phyloP scores from a whole-genome alignment of 1,140 invertebrate genomes.

The Meloidogyne hapla region DNA sequence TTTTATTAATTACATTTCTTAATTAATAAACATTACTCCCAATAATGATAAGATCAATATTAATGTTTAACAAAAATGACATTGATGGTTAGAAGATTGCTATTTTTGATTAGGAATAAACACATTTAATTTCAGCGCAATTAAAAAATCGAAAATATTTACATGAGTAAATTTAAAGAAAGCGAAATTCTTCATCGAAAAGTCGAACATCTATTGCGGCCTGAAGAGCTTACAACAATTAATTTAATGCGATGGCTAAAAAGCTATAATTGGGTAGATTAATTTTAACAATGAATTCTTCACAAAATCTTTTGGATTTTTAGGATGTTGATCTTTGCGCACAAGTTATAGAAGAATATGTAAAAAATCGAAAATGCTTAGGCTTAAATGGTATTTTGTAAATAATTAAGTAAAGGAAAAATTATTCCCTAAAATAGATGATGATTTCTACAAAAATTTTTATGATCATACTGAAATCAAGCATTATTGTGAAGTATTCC shows the following conservation, averaged over 20 bases:
- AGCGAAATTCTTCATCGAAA: background rate
- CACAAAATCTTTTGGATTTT: background rate
- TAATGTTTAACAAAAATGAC: too few species aligned
- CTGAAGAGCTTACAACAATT: background rate
- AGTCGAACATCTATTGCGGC: background rate
- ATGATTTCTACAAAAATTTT: conserved; percentile 35
- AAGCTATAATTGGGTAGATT: background rate
- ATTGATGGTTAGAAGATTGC: too few species aligned
- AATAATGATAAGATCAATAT: too few species aligned
- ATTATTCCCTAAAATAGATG: background rate
- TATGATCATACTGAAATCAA: conserved; percentile 37
- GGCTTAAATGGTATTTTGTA: conserved; percentile 36
- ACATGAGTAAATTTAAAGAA: background rate
- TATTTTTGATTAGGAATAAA: too few species aligned
- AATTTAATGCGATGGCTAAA: background rate
- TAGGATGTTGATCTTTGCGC: conserved; percentile 41
- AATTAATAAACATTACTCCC: too few species aligned
- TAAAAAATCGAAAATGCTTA: conserved; percentile 42
- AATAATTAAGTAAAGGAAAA: background rate
- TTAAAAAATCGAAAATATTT: too few species aligned
- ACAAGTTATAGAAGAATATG: conserved; percentile 48
- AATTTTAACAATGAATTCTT: background rate
- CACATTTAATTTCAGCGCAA: too few species aligned
- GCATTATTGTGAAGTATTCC: conserved; percentile 44
- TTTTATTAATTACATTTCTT: too few species aligned